Conservation (phyloP, 2,888 invertebrate genomes). For the Drosophila lacicola region DNA sequence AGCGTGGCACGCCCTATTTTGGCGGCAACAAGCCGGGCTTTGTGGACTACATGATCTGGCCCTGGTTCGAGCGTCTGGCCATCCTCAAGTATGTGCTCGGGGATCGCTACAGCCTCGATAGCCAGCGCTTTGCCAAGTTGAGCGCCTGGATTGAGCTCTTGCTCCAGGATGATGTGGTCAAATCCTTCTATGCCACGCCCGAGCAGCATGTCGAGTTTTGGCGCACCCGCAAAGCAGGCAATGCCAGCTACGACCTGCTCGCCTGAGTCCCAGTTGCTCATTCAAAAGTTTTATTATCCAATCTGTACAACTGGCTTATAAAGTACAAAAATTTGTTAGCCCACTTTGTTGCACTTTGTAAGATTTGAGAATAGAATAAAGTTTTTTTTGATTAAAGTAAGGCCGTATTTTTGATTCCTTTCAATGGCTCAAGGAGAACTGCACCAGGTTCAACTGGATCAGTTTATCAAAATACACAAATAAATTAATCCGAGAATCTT, state of each 20-base stretch:
- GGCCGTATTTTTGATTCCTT: too few species aligned
- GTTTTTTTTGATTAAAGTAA: too few species aligned
- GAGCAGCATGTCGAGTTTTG: conserved; percentile 91
- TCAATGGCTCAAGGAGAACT: too few species aligned
- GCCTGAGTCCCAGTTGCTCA: conserved; percentile 15
- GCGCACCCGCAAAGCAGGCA: conserved; percentile 88
- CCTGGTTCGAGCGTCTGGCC: conserved; percentile 89
- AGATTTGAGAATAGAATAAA: too few species aligned
- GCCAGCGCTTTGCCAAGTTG: conserved; percentile 49
- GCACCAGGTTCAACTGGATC: too few species aligned
- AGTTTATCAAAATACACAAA: too few species aligned
- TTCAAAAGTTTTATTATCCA: neutral
- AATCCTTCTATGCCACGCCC: conserved; percentile 88
- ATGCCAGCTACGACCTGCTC: conserved; percentile 86
- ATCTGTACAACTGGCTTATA: neutral
- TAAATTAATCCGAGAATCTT: too few species aligned
- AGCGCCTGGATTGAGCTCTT: conserved; percentile 84
- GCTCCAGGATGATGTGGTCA: conserved; percentile 90
- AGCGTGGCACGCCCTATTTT: conserved; percentile 88
- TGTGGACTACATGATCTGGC: conserved; percentile 94
- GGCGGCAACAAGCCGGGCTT: conserved; percentile 90
- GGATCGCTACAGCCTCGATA: conserved; percentile 85
- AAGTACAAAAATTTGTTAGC: neutral
- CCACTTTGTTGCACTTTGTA: neutral
- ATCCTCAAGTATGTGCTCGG: conserved; percentile 87